phyloP scores from a whole-genome alignment of 2,797 vertebrate genomes.

The Kryptolebias ocellatus region DNA sequence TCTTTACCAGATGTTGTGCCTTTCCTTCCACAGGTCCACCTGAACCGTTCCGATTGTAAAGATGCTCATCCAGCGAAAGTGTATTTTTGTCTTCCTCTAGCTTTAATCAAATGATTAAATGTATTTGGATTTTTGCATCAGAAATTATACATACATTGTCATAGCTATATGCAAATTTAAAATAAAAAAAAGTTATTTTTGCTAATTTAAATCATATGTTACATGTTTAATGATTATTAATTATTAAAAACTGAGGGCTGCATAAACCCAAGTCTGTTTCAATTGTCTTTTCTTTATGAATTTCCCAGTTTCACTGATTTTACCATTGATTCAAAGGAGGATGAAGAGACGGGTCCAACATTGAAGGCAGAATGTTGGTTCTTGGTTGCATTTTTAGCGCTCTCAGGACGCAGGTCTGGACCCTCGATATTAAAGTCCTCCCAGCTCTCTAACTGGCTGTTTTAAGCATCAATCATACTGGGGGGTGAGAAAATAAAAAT shows the following conservation, averaged over 20 bases:
- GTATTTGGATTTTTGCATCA: constrained; percentile 36
- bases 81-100: constrained; percentile 20
- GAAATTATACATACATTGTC: constrained; percentile 21
- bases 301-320: constrained; percentile 28
- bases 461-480: no score
- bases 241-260: constrained; percentile 13
- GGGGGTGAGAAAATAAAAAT: no score
- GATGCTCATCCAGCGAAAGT: not conserved
- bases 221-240: constrained; percentile 15
- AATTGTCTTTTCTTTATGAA: constrained; percentile 48
- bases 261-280: constrained; percentile 29
- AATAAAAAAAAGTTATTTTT: constrained; percentile 15
- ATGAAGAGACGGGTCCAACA: no score
- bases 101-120: constrained; percentile 33
- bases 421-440: no score
- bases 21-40: constrained; percentile 37
- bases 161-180: constrained; percentile 8
- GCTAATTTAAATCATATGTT: constrained; percentile 27
- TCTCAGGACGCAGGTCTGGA: constrained; percentile 5
- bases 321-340: not conserved
- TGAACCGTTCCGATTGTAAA: constrained; percentile 18
- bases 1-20: constrained; percentile 65
- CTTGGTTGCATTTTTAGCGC: no score
- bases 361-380: no score
- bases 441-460: no score